A percentile compares a stretch with the other conserved stretches of the same genome.
Evolutionary conservation across 2,888 invertebrate genomes (phyloP).

Genomic region (Phorcus lineatus): DNA sequence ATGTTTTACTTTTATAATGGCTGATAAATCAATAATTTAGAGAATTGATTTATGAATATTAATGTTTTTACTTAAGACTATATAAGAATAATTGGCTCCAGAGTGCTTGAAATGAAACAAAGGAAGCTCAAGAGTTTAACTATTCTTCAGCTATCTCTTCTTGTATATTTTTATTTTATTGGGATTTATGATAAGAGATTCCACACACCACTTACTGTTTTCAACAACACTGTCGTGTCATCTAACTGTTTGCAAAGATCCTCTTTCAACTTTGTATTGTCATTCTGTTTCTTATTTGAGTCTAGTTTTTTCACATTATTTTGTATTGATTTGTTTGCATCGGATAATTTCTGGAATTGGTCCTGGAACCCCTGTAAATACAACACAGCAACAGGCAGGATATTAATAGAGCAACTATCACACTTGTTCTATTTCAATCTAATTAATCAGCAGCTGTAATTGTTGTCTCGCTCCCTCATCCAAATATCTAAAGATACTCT

Average conservation of each 20-base stretch:
- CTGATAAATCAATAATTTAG: too few relatives aligned
- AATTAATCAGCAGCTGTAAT: too few relatives aligned
- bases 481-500: too few relatives aligned
- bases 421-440: neutral
- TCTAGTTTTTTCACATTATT: constrained; percentile 49
- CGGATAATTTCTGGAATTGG: constrained; percentile 42
- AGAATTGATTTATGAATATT: too few relatives aligned
- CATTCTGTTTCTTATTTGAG: constrained; percentile 52
- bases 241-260: constrained; percentile 48
- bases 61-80: too few relatives aligned
- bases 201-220: constrained; percentile 39
- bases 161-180: too few relatives aligned
- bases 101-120: too few relatives aligned
- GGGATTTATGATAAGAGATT: neutral
- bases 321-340: constrained; percentile 24
- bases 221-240: constrained; percentile 44
- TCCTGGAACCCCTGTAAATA: constrained; percentile 45
- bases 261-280: constrained; percentile 50
- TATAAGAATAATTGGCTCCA: too few relatives aligned
- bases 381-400: neutral
- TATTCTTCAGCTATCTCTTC: too few relatives aligned
- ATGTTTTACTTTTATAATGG: too few relatives aligned
- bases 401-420: neutral
- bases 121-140: too few relatives aligned
- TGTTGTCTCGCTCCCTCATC: too few relatives aligned